Evolutionary conservation across 2,888 invertebrate species (phyloP).

Genomic region (Conus canariensis): DNA sequence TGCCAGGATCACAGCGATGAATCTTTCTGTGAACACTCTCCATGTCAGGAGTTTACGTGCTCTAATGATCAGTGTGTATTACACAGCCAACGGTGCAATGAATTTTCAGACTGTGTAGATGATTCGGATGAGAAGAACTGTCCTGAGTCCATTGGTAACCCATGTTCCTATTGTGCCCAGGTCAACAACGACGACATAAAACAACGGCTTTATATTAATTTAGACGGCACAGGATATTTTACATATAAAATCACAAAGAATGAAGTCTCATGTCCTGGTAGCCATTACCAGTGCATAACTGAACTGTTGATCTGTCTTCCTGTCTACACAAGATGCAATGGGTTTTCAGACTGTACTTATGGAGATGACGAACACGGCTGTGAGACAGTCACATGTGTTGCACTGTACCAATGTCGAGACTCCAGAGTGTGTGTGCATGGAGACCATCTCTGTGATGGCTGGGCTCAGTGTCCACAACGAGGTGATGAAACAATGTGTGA

Average conservation of each 20-base stretch:
- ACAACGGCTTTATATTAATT: not conserved
- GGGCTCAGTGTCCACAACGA: not conserved
- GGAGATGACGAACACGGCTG: not conserved
- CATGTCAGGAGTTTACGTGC: not conserved
- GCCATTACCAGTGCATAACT: not conserved
- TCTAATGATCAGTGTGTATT: not conserved
- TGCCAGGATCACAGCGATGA: not conserved
- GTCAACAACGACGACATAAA: not conserved
- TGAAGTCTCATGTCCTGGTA: not conserved
- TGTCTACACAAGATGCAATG: not conserved
- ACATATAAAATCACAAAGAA: not conserved
- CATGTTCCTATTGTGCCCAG: not conserved
- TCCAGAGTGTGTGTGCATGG: constrained; percentile 4
- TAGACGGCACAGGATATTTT: constrained; percentile 14
- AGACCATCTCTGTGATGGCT: constrained; percentile 10
- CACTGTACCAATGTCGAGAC: not conserved
- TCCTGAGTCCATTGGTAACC: not conserved
- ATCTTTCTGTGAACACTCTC: not conserved
- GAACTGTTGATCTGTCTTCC: not conserved
- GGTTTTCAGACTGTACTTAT: not conserved
- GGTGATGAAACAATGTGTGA: not conserved
- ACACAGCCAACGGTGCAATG: not conserved
- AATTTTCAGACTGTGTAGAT: constrained; percentile 6
- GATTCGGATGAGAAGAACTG: constrained; percentile 6
- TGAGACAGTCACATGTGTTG: not conserved